A percentile compares a stretch with the other conserved stretches of the same genome.
Evolutionary conservation across 2,797 vertebrate species (phyloP).

Genomic region (Mastacembelus armatus): DNA sequence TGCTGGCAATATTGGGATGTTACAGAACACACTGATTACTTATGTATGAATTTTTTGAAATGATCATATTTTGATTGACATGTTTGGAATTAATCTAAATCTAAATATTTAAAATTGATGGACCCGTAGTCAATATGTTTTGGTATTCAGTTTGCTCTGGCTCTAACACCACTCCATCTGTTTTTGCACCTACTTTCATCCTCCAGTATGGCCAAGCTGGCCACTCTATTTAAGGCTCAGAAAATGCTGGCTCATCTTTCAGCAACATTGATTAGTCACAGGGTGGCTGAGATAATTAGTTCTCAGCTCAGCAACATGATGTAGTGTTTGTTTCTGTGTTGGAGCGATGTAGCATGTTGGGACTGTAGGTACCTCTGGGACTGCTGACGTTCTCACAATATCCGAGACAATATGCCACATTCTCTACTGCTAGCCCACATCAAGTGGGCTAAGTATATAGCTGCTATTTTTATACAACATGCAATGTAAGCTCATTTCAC

Average conservation of each 20-base stretch:
- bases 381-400: constrained; percentile 35
- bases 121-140: constrained; percentile 1
- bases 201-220: constrained; percentile 54
- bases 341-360: constrained; percentile 50
- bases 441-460: neutral
- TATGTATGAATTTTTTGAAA: constrained; percentile 24
- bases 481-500: constrained; percentile 19
- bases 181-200: constrained; percentile 59
- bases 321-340: constrained; percentile 61
- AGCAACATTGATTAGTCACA: constrained; percentile 76
- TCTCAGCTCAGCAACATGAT: constrained; percentile 69
- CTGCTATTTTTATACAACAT: constrained; percentile 28
- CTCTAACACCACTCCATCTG: constrained; percentile 62
- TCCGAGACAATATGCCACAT: constrained; percentile 16
- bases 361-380: constrained; percentile 37
- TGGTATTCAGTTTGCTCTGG: constrained; percentile 31
- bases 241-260: constrained; percentile 80
- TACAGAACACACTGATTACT: constrained; percentile 23
- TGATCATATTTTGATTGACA: constrained; percentile 31
- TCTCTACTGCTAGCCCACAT: constrained; percentile 29
- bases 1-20: constrained; percentile 22
- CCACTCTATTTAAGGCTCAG: constrained; percentile 66
- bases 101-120: constrained; percentile 5
- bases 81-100: constrained; percentile 35
- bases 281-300: constrained; percentile 78